phyloP scores from a whole-genome alignment of 92 coral and sea anemone genomes.

The Bergia puertoricense region DNA sequence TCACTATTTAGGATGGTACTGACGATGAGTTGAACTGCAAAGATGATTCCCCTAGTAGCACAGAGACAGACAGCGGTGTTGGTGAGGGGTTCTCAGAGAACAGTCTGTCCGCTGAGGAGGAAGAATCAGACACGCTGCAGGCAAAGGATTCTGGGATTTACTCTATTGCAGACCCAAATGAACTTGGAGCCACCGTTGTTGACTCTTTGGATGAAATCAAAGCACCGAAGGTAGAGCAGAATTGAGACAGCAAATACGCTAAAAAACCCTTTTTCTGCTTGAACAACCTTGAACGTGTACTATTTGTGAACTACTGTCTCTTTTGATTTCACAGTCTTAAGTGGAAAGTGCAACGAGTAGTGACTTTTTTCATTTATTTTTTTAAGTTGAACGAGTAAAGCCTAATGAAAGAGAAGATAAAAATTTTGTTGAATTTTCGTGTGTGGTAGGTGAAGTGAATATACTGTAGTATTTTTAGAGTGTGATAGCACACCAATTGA shows the following conservation, averaged over 20 bases:
- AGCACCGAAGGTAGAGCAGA: constrained; percentile 40
- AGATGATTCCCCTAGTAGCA: constrained; percentile 91
- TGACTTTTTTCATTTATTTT: no score
- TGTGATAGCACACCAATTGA: no score
- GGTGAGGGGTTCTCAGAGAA: constrained; percentile 95
- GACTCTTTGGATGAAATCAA: constrained; percentile 57
- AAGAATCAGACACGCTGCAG: constrained; percentile 57
- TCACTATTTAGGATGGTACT: constrained; percentile 27
- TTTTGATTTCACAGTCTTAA: no score
- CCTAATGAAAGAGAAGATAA: no score
- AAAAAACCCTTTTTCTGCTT: neutral
- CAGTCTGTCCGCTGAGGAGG: constrained; percentile 83
- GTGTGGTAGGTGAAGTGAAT: no score
- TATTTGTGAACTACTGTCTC: no score
- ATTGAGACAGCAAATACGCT: neutral
- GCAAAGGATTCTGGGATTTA: constrained; percentile 41
- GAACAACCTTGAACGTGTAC: no score
- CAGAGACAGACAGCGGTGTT: constrained; percentile 98
- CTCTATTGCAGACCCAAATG: constrained; percentile 18
- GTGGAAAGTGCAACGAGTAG: no score
- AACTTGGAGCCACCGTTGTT: constrained; percentile 20
- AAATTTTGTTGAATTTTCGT: no score
- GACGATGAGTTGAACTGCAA: constrained; percentile 78
- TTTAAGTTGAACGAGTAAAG: no score
- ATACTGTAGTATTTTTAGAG: no score